Conservation (phyloP, 2,113 vertebrate genomes). For the Spizaetus ornatus region DNA sequence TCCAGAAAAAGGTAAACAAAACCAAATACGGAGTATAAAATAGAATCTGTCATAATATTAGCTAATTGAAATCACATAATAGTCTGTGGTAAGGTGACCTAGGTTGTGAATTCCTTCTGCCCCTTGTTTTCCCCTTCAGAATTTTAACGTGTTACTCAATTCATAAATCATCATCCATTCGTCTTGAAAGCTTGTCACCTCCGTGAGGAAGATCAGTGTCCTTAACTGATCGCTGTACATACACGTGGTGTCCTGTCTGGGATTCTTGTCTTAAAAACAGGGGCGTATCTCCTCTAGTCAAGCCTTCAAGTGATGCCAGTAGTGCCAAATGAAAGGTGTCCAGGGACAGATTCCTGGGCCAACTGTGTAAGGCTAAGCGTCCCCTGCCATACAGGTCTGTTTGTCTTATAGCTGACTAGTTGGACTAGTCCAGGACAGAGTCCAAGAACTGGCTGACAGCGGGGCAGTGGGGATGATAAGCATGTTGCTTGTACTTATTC, state of each 20-base stretch:
- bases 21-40: not conserved
- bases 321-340: not conserved
- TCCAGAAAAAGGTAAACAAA: not conserved
- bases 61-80: not conserved
- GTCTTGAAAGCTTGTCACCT: not conserved
- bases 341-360: not conserved
- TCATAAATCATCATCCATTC: accelerated
- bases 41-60: not conserved
- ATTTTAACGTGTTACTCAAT: not conserved
- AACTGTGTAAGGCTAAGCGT: not conserved
- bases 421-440: not conserved
- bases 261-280: not conserved
- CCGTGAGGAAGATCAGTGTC: not conserved
- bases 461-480: accelerated
- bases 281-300: not conserved
- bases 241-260: not conserved
- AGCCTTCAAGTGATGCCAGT: not conserved
- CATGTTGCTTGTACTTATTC: not conserved
- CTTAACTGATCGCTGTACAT: not conserved
- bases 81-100: not conserved
- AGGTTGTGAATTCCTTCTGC: not conserved
- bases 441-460: not conserved
- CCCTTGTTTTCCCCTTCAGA: not conserved
- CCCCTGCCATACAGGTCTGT: not conserved
- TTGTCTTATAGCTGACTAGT: not conserved